Evolutionary conservation across 1,140 invertebrate species (phyloP).

Genomic region (Pomacea maculata): DNA sequence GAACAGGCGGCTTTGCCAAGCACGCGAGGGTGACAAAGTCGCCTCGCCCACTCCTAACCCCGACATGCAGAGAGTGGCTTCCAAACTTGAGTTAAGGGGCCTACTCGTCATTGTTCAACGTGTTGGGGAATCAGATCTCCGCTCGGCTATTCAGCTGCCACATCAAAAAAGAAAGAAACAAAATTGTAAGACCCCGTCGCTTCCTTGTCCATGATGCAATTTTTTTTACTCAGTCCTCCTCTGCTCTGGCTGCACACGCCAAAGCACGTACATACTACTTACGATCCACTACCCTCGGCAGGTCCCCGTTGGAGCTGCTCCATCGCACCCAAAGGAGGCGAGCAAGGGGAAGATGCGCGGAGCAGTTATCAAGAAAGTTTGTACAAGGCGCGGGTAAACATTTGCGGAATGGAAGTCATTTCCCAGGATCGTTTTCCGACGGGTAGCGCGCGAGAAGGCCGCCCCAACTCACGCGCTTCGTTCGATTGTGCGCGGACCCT

Average conservation of each 20-base stretch:
- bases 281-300: too few relatives aligned
- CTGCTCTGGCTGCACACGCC: neutral
- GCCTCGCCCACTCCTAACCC: too few relatives aligned
- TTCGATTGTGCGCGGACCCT: constrained; percentile 3
- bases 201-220: neutral
- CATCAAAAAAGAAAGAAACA: too few relatives aligned
- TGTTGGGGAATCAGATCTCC: too few relatives aligned
- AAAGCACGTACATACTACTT: neutral
- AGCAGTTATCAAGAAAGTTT: constrained; percentile 18
- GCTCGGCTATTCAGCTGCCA: too few relatives aligned
- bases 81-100: too few relatives aligned
- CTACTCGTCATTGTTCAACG: too few relatives aligned
- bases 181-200: neutral
- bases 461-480: constrained; percentile 9
- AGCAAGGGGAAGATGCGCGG: neutral
- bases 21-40: too few relatives aligned
- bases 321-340: constrained; percentile 18
- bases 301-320: neutral
- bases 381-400: constrained; percentile 18
- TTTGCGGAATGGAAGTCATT: constrained; percentile 25
- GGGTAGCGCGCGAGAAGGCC: constrained; percentile 2
- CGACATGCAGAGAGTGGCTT: too few relatives aligned
- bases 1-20: too few relatives aligned
- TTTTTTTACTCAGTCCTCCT: neutral
- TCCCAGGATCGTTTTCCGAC: constrained; percentile 20